A percentile compares a stretch with the other conserved stretches of the same genome.
Conservation (phyloP, 2,797 vertebrate species). For the Pseudochaenichthys georgianus region DNA sequence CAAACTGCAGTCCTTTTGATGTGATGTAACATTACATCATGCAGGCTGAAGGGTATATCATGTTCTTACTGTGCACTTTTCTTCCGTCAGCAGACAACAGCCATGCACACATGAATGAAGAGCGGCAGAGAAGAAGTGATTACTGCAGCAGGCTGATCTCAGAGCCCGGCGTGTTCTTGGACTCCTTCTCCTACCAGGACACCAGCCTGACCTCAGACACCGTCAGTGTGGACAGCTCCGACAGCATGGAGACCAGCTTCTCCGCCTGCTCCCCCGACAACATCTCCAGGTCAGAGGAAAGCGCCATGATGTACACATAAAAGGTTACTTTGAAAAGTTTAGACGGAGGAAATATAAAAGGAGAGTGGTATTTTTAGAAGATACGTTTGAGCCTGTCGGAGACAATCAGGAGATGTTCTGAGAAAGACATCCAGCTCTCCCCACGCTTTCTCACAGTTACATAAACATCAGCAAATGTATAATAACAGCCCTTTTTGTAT, state of each 20-base stretch:
- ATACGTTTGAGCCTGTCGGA: not conserved
- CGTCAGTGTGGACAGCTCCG: conserved; percentile 93
- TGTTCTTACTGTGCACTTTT: conserved; percentile 23
- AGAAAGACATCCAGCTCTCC: not conserved
- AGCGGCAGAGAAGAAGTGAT: conserved; percentile 88
- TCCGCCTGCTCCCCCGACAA: conserved; percentile 97
- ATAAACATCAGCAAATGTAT: not conserved
- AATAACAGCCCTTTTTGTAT: not conserved
- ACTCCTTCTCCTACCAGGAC: conserved; percentile 90
- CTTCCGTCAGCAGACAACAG: conserved; percentile 67
- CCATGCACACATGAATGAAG: conserved; percentile 77
- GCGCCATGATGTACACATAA: not conserved
- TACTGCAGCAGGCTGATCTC: conserved; percentile 91
- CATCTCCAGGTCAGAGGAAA: conserved; percentile 90
- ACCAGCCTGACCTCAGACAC: conserved; percentile 90
- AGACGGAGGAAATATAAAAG: not conserved
- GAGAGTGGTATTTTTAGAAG: conserved; percentile 12
- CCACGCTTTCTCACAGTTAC: not conserved
- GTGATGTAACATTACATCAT: not conserved
- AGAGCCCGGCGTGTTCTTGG: conserved; percentile 90
- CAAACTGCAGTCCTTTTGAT: not conserved
- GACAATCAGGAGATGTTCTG: not conserved
- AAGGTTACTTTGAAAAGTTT: conserved; percentile 1
- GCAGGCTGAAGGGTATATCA: conserved; percentile 11
- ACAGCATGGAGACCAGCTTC: conserved; percentile 96